phyloP scores from a whole-genome alignment of 2,113 vertebrate genomes.

The Pavo muticus region DNA sequence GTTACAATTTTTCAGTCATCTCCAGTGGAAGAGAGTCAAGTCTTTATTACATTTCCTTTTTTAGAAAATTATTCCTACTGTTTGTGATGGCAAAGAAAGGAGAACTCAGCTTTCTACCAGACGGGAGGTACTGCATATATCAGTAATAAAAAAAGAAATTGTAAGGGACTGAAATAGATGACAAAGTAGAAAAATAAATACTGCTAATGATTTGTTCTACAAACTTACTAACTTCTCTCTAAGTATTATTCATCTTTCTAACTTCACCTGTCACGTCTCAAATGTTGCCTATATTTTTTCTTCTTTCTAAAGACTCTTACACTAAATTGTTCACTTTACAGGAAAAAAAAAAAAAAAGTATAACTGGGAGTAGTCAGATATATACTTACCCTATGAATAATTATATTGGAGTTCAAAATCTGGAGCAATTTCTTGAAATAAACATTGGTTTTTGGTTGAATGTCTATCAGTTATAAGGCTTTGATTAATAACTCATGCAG shows the following conservation, averaged over 20 bases:
- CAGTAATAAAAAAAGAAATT: neutral
- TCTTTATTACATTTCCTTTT: neutral
- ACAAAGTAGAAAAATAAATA: neutral
- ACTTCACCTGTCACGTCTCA: neutral
- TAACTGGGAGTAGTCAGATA: neutral
- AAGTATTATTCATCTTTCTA: neutral
- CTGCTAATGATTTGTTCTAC: neutral
- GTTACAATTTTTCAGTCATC: neutral
- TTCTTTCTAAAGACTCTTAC: neutral
- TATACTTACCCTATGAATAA: neutral
- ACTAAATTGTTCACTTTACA: neutral
- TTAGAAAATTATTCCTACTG: neutral
- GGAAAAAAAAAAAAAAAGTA: neutral
- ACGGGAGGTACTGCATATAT: neutral
- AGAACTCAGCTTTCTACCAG: neutral
- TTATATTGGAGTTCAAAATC: neutral
- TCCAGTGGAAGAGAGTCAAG: neutral
- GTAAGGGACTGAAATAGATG: neutral
- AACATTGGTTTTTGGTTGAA: neutral
- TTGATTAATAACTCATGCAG: neutral
- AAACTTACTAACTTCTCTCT: neutral
- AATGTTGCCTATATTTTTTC: neutral
- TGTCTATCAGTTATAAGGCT: neutral
- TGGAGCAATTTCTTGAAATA: neutral
- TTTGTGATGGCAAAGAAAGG: neutral